A percentile compares a stretch with the other conserved stretches of the same genome.
Conservation (phyloP, 1,140 invertebrate genomes). For the Ditylenchus dipsaci region DNA sequence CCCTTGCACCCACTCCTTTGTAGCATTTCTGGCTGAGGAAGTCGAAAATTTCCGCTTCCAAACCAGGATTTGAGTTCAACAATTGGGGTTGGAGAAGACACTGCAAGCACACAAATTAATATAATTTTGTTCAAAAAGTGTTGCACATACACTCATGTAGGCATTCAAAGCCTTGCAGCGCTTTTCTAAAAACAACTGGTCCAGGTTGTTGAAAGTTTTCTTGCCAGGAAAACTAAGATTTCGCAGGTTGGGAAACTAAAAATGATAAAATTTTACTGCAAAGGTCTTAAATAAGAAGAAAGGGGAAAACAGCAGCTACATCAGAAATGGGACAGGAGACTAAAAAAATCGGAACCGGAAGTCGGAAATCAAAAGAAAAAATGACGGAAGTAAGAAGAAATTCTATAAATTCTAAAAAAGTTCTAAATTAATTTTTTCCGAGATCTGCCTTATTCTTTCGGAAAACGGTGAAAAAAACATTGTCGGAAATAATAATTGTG, state of each 20-base stretch:
- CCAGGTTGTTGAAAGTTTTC: conserved; percentile 87
- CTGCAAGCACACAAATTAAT: conserved; percentile 45
- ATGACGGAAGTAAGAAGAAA: background rate
- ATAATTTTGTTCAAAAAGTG: background rate
- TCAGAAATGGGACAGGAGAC: no score
- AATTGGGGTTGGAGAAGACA: conserved; percentile 63
- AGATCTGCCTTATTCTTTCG: no score
- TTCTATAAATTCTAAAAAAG: background rate
- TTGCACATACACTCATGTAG: conserved; percentile 67
- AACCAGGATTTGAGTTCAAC: conserved; percentile 66
- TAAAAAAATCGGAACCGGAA: no score
- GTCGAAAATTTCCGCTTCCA: conserved; percentile 69
- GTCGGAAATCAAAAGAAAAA: no score
- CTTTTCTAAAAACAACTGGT: conserved; percentile 76
- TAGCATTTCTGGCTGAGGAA: conserved; percentile 77
- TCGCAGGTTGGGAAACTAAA: conserved; percentile 73
- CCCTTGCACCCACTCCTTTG: conserved; percentile 64
- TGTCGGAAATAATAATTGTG: no score
- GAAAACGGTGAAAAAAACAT: no score
- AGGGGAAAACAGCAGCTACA: no score
- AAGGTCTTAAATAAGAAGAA: no score
- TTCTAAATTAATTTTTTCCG: background rate
- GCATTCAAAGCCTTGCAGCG: conserved; percentile 77
- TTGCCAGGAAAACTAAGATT: conserved; percentile 82
- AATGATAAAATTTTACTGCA: conserved; percentile 48